These are phyloP conservation scores for Ephestia elutella DNA, from an alignment of 1,140 invertebrate species.

Conservation along the genomic window DNA sequence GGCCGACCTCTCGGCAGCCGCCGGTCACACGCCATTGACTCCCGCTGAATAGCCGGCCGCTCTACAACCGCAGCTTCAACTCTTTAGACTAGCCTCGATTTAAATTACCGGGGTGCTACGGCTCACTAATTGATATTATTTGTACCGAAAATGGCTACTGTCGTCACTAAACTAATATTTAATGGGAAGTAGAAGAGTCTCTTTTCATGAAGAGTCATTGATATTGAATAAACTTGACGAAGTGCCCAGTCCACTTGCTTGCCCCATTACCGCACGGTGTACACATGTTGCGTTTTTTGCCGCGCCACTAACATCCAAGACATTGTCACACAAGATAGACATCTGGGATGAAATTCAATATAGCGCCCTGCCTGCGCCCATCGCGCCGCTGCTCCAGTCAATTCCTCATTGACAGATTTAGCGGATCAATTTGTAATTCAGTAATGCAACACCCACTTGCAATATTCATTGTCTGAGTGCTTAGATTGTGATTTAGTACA, in stretches of 20 bases:
- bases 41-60: slow-evolving; percentile 52
- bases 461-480: slow-evolving; percentile 49
- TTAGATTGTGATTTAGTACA: slow-evolving; percentile 50
- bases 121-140: slow-evolving; percentile 23
- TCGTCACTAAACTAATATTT: not conserved
- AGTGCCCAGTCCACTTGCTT: slow-evolving; percentile 40
- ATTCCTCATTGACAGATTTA: slow-evolving; percentile 32
- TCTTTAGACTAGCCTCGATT: slow-evolving; percentile 45
- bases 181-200: not conserved
- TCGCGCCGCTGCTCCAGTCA: slow-evolving; percentile 20
- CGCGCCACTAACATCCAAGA: slow-evolving; percentile 41
- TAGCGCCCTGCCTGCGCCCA: slow-evolving; percentile 15
- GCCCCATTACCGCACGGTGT: slow-evolving; percentile 26
- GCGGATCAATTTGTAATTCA: slow-evolving; percentile 46
- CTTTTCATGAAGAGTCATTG: too few relatives aligned
- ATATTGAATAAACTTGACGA: too few relatives aligned
- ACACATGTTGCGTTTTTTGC: slow-evolving; percentile 56
- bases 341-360: slow-evolving; percentile 56
- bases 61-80: slow-evolving; percentile 43
- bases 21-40: slow-evolving; percentile 65
- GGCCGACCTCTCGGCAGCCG: slow-evolving; percentile 43
- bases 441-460: slow-evolving; percentile 48
- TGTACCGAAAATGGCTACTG: slow-evolving; percentile 17
- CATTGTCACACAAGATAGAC: slow-evolving; percentile 47
- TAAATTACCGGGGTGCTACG: slow-evolving; percentile 29